Evolutionary conservation across 2,888 invertebrate genomes (phyloP).

Genomic region (Abrostola tripartita): DNA sequence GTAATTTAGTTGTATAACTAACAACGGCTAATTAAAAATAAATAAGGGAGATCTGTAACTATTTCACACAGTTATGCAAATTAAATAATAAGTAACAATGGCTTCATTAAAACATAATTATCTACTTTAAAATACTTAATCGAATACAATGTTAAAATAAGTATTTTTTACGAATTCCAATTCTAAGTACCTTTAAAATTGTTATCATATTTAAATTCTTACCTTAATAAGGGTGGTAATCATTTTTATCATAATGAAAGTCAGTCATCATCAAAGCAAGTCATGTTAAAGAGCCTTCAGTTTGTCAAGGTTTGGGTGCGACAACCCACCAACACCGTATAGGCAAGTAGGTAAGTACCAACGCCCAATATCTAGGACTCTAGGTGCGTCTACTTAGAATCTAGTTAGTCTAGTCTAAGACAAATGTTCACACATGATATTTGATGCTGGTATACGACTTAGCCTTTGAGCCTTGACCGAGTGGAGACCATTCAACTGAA

Average conservation of each 20-base stretch:
- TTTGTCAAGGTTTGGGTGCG: too few species aligned
- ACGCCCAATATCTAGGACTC: slow-evolving; percentile 16
- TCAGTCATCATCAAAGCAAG: too few species aligned
- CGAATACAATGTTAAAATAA: neutral
- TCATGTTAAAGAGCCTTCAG: too few species aligned
- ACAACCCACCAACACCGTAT: neutral
- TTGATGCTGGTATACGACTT: neutral
- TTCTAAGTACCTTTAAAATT: too few species aligned
- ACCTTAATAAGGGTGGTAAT: too few species aligned
- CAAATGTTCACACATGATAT: neutral
- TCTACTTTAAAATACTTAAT: neutral
- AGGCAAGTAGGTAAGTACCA: slow-evolving; percentile 18
- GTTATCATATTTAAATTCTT: too few species aligned
- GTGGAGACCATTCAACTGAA: slow-evolving; percentile 6
- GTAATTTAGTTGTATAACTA: slow-evolving; percentile 52
- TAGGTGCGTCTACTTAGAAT: slow-evolving; percentile 13
- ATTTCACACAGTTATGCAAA: slow-evolving; percentile 48
- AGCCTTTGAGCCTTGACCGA: slow-evolving; percentile 7
- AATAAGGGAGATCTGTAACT: slow-evolving; percentile 35
- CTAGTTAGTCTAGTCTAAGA: neutral
- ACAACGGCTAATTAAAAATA: slow-evolving; percentile 41
- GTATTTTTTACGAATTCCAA: neutral
- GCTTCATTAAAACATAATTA: slow-evolving; percentile 34
- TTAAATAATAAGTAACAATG: slow-evolving; percentile 29
- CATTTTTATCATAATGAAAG: too few species aligned